Base-by-base conservation (phyloP, 2,888 invertebrate genomes). In the Polyommatus icarus region DNA sequence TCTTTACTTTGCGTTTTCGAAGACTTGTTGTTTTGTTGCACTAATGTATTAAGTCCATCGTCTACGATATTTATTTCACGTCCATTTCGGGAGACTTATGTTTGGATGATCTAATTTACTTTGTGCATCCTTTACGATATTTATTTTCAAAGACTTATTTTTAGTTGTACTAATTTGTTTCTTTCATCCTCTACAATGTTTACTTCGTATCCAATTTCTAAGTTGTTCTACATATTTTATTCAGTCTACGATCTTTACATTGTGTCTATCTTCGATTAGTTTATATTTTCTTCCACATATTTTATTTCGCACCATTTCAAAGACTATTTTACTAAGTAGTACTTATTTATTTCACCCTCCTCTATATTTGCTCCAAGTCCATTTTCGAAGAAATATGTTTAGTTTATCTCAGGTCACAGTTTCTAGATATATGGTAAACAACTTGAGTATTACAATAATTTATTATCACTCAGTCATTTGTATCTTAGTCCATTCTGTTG, bases 251-350 rank as follows among this genome's bases (percentile, higher is more conserved):
- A 50, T 15, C 15, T 50, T 15, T 50, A 50, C 15, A 1, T 50
- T 50, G 50, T 1, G 3, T 15, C 50, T 15, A 15, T 50, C 50
- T 50, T 50, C 84, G 84, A 86, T 77, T 78, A 29, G 75, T 80
- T 73, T 75, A 77, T 3, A 72, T 72, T 61, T 61, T 50, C 57
- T 77, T 77, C 50, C 3, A 50, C 15, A 59, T 59, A 32, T 32
- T 32, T 59, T 6, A n/a, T n/a, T 59, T 59, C 40, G 8, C 8
- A 40, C 20, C 12, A 57, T 59, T 59, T 59, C 4, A 4, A 59
- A 20, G 6, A 5, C n/a, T 57, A n/a, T 59, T 4, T 59, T n/a
- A 5, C 59, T n/a, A n/a, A n/a, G n/a, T n/a, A 59, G 59, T 15
- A 15, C 18, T 54, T 54, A 54, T 18, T 18, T 5, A 54, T 54